Evolutionary conservation across 2,888 invertebrate genomes (phyloP).

Genomic region (Norana najaformis): DNA sequence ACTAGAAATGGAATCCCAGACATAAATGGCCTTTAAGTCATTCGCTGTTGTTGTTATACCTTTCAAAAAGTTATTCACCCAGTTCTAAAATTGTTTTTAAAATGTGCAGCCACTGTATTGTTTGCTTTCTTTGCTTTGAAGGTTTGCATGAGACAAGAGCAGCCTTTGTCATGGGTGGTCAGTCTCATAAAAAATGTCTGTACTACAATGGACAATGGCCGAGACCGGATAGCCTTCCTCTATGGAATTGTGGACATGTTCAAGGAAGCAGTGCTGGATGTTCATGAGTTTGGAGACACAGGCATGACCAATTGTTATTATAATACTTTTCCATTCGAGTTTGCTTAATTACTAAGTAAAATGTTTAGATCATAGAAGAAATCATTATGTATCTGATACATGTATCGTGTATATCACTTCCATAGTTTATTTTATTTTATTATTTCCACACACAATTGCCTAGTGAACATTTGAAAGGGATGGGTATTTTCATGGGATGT

Average conservation of each 20-base stretch:
- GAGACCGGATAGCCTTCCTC: slow-evolving; percentile 53
- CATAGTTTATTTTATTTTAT: too few species aligned
- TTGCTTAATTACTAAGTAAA: not conserved
- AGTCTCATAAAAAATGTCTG: slow-evolving; percentile 49
- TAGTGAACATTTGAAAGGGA: too few species aligned
- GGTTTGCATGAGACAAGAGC: slow-evolving; percentile 59
- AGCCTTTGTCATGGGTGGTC: slow-evolving; percentile 53
- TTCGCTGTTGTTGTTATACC: not conserved
- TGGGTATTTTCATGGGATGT: too few species aligned
- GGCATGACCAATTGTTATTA: slow-evolving; percentile 42
- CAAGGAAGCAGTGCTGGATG: slow-evolving; percentile 56
- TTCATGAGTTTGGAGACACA: slow-evolving; percentile 56
- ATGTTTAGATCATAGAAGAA: not conserved
- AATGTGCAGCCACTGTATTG: not conserved
- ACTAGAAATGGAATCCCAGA: not conserved
- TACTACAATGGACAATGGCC: slow-evolving; percentile 52
- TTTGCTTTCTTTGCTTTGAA: slow-evolving; percentile 41
- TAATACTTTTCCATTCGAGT: not conserved
- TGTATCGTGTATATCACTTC: not conserved
- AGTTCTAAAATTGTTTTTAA: not conserved
- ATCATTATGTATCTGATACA: not conserved
- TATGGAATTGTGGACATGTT: slow-evolving; percentile 58
- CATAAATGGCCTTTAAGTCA: not conserved
- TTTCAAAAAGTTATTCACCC: not conserved
- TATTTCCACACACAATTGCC: too few species aligned